These are phyloP conservation scores for Cyclina sinensis DNA, from an alignment of 1,140 invertebrate genomes.

Conservation along the genomic window DNA sequence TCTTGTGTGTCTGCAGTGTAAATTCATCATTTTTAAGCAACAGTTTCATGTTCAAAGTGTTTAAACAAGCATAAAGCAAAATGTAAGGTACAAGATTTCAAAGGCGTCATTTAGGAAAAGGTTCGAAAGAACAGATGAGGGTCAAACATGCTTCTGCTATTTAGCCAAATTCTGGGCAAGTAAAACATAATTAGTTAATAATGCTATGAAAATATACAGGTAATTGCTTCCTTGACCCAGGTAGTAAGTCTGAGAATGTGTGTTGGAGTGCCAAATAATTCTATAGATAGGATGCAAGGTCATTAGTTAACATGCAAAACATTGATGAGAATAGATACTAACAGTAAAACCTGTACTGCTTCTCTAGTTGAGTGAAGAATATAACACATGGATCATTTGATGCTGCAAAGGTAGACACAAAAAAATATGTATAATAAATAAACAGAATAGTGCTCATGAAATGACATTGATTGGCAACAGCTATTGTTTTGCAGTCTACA, in stretches of 20 bases:
- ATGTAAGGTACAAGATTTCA: no score
- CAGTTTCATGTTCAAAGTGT: no score
- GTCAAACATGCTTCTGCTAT: neutral
- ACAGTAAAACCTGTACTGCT: neutral
- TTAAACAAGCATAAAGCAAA: no score
- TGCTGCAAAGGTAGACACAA: neutral
- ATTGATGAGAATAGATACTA: neutral
- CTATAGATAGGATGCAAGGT: neutral
- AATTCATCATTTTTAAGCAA: no score
- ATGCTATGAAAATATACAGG: constrained; percentile 17
- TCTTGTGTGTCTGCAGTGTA: no score
- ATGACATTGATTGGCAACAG: constrained; percentile 2
- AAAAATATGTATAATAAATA: neutral
- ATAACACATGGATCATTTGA: neutral
- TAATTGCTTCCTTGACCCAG: constrained; percentile 23
- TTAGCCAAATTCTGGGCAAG: constrained; percentile 9
- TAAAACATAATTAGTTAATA: constrained; percentile 43
- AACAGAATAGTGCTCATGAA: neutral
- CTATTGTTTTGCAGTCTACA: neutral
- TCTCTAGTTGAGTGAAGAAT: neutral
- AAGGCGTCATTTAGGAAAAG: no score
- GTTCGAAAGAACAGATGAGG: neutral
- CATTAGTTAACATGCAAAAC: neutral
- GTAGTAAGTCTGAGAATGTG: neutral
- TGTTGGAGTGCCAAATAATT: neutral